Conservation (phyloP, 2,888 invertebrate genomes). For the Agrochola lychnidis region DNA sequence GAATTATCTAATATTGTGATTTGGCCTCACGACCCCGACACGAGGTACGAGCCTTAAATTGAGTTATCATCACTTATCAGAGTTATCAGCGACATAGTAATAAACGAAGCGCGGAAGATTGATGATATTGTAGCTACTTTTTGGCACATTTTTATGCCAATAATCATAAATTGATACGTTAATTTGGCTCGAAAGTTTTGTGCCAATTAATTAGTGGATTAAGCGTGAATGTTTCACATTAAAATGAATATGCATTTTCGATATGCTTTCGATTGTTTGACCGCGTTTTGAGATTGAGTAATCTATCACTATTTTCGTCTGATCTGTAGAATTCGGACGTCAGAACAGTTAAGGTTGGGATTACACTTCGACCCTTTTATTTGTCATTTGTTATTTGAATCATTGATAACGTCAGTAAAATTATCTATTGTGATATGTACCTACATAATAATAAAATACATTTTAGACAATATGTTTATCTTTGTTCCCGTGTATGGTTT, state of each 20-base stretch:
- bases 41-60: constrained; percentile 21
- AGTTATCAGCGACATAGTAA: constrained; percentile 20
- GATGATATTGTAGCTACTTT: not conserved
- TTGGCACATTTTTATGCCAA: constrained; percentile 10
- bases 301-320: constrained; percentile 29
- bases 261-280: constrained; percentile 45
- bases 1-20: constrained; percentile 37
- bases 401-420: not conserved
- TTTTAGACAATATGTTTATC: not conserved
- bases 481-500: not conserved
- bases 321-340: constrained; percentile 13
- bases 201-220: constrained; percentile 12
- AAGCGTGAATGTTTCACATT: constrained; percentile 36
- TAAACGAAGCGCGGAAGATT: constrained; percentile 18
- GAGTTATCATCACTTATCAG: constrained; percentile 32
- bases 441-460: not conserved
- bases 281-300: constrained; percentile 15
- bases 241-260: constrained; percentile 19
- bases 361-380: not conserved
- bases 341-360: constrained; percentile 11
- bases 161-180: constrained; percentile 12
- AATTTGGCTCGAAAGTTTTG: constrained; percentile 4
- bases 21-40: constrained; percentile 31
- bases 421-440: not conserved
- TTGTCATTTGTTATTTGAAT: not conserved